These are phyloP conservation scores for Bactericera cockerelli DNA, from an alignment of 1,140 invertebrate species.

Conservation along the genomic window DNA sequence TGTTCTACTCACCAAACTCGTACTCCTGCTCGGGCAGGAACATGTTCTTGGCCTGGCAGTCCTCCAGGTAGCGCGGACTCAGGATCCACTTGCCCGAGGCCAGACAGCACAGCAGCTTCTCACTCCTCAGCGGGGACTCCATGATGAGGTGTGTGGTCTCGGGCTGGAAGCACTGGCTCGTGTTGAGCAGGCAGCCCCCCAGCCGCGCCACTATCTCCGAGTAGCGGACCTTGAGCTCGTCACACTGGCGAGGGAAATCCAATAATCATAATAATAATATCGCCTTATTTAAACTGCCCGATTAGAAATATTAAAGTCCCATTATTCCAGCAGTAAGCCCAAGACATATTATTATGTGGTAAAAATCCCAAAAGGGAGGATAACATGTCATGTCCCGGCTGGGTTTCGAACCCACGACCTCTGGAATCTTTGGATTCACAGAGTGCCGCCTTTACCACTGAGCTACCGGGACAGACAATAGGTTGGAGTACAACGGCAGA, in stretches of 20 bases:
- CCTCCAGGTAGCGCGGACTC: constrained; percentile 55
- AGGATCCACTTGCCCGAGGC: constrained; percentile 78
- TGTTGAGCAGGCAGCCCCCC: constrained; percentile 17
- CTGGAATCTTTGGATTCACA: too few relatives aligned
- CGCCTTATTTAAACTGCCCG: too few relatives aligned
- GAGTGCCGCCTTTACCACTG: too few relatives aligned
- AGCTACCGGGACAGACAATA: too few relatives aligned
- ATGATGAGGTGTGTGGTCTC: constrained; percentile 62
- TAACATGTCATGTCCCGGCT: too few relatives aligned
- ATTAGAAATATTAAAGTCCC: too few relatives aligned
- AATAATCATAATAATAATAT: too few relatives aligned
- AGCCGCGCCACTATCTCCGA: neutral
- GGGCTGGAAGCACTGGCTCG: constrained; percentile 8
- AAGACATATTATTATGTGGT: too few relatives aligned
- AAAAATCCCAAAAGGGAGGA: too few relatives aligned
- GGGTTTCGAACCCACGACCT: too few relatives aligned
- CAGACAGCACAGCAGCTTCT: constrained; percentile 68
- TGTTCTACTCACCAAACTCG: constrained; percentile 38
- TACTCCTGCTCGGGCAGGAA: constrained; percentile 38
- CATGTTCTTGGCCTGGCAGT: constrained; percentile 39
- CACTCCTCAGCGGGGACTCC: constrained; percentile 53
- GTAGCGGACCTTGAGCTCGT: neutral
- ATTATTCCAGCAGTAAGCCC: too few relatives aligned
- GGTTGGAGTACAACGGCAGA: too few relatives aligned
- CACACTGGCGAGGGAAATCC: neutral